These are phyloP conservation scores for Horisme vitalbata DNA, from an alignment of 2,888 invertebrate species.

Conservation along the genomic window DNA sequence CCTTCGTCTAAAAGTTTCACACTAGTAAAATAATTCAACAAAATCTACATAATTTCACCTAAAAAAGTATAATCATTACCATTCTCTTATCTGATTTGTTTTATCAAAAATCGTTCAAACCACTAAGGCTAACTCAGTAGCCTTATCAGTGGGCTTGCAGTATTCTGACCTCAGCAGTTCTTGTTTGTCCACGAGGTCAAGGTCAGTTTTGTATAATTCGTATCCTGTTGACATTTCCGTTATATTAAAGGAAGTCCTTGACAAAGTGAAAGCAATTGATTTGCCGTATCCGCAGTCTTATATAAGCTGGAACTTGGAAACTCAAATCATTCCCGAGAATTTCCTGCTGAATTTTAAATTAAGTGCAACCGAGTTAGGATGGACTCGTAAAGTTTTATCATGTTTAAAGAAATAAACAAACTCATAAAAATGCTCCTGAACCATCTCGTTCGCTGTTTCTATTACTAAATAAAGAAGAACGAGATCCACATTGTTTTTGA, in stretches of 20 bases:
- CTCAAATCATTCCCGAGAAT: constrained; percentile 1
- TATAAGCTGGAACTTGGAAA: constrained; percentile 1
- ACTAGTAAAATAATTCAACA: too few relatives aligned
- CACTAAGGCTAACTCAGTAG: constrained; percentile 5
- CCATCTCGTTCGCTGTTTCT: too few relatives aligned
- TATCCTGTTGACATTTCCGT: constrained; percentile 18
- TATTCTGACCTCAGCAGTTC: constrained; percentile 20
- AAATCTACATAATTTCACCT: background rate
- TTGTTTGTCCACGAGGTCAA: constrained; percentile 17
- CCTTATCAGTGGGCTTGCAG: background rate
- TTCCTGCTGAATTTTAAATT: constrained; percentile 17
- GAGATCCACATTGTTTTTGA: too few relatives aligned
- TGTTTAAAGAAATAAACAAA: background rate
- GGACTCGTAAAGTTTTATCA: background rate
- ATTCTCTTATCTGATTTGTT: background rate
- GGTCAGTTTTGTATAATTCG: constrained; percentile 10
- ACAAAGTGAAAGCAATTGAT: too few relatives aligned
- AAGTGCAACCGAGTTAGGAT: constrained; percentile 5
- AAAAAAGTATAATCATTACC: background rate
- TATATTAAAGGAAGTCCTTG: constrained; percentile 15
- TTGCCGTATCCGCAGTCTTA: constrained; percentile 6
- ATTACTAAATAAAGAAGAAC: too few relatives aligned
- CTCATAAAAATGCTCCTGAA: too few relatives aligned
- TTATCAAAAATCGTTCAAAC: constrained; percentile 1
- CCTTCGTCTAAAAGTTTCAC: too few relatives aligned